Conservation (phyloP, 2,888 invertebrate species). For the Brenthis daphne region DNA sequence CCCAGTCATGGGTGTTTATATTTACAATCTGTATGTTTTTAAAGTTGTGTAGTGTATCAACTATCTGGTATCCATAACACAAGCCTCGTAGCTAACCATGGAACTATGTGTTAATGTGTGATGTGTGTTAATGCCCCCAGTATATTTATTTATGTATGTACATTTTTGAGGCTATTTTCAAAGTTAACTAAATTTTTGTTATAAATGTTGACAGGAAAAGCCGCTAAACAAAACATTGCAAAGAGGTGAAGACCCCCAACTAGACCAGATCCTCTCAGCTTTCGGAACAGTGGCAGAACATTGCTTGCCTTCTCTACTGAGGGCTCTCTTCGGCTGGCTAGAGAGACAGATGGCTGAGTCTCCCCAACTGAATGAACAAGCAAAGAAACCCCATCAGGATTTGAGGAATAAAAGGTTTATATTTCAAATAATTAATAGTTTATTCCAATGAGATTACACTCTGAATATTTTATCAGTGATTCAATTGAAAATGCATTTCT, state of each 20-base stretch:
- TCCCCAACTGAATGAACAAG: constrained; percentile 75
- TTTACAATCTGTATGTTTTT: no score
- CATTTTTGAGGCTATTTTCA: neutral
- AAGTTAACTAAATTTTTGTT: neutral
- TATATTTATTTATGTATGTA: neutral
- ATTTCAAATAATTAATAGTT: neutral
- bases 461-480: no score
- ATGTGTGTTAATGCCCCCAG: no score
- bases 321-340: constrained; percentile 97
- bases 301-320: constrained; percentile 96
- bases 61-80: no score
- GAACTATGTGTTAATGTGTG: no score
- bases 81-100: no score
- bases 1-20: no score
- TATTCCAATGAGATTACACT: no score
- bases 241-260: constrained; percentile 96
- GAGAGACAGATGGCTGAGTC: constrained; percentile 91
- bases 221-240: constrained; percentile 97
- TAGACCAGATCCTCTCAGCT: constrained; percentile 95
- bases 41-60: no score
- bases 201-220: constrained; percentile 85
- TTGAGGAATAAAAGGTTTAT: constrained; percentile 73
- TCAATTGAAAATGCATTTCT: no score
- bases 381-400: constrained; percentile 82
- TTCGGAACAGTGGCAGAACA: constrained; percentile 98